Base-by-base conservation (phyloP, 2,113 vertebrate genomes). In the Mastomys natalensis region DNA sequence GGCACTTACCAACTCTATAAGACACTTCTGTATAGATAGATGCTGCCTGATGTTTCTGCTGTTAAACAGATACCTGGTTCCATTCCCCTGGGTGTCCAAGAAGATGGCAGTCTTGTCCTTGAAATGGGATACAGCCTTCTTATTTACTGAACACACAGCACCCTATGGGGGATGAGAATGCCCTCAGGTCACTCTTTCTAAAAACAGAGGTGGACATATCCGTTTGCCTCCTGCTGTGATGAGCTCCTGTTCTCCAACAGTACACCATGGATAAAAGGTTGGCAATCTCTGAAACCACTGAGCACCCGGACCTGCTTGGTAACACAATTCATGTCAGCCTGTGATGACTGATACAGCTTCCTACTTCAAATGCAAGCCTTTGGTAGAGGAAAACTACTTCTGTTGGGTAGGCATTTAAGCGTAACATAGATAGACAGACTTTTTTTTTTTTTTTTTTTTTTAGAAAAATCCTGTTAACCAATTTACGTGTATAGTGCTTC, bases 301-400 rank as follows among this genome's bases (percentile, higher is more conserved):
- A 37, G 26, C 58, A n/a, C 43, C 78, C 9, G 22, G 51, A 7
- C 11, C 62, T 81, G 13, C 66, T 97, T 87, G 10, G 91, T 78
- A 58, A 12, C 62, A 19, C 22, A 95, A 40, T 84, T 91, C 80
- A 76, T 77, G 51, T 90, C 87, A 91, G 55, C 90, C 87, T 91
- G 12, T 45, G 60, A 78, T 81, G n/a, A 58, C 48, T 68, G 74
- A 37, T 76, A 78, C 0, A 62, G n/a, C 84, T 78, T 92, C 72
- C 85, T 85, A 90, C 80, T 64, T 92, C 55, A 80, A 96, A 97
- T 51, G 37, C 48, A 80, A 93, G n/a, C 93, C 43, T 73, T 93
- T 95, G 55, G 8, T 60, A 58, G 92, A 93, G 80, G 43, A 8
- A 21, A 95, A 21, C 60, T 91, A 22, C 64, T 60, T 89, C 68